Conservation (phyloP, 2,888 invertebrate species). For the Abscondita cerata region DNA sequence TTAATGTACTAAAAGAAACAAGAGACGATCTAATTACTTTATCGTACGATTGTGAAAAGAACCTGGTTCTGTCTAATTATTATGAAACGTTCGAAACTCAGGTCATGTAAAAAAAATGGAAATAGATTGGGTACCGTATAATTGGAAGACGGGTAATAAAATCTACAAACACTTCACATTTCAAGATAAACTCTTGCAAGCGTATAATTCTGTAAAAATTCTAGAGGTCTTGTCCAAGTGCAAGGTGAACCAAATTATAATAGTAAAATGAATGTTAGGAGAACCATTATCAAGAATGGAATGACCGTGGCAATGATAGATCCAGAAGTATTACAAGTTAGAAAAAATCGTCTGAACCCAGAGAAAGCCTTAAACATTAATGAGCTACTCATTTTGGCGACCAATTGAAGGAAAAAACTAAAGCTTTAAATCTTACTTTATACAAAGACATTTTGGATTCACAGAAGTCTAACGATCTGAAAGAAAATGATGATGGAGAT, state of each 20-base stretch:
- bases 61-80: no score
- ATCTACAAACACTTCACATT: not conserved
- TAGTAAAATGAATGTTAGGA: not conserved
- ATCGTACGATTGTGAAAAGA: no score
- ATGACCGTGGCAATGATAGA: not conserved
- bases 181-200: not conserved
- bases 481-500: not conserved
- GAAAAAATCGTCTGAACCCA: not conserved
- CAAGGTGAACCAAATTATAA: not conserved
- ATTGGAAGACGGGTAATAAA: no score
- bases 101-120: no score
- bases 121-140: no score
- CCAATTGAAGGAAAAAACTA: not conserved
- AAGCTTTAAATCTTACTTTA: not conserved
- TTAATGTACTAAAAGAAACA: not conserved
- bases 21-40: no score
- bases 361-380: not conserved
- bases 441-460: not conserved
- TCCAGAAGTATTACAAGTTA: not conserved
- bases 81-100: no score
- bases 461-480: no score
- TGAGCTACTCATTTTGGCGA: not conserved
- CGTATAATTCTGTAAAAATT: not conserved
- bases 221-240: not conserved
- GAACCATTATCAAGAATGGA: not conserved